Evolutionary conservation across 92 coral and sea anemone genomes (phyloP), one percentile per base, ranked within the genome.

Genomic region (Porites lobata): DNA sequence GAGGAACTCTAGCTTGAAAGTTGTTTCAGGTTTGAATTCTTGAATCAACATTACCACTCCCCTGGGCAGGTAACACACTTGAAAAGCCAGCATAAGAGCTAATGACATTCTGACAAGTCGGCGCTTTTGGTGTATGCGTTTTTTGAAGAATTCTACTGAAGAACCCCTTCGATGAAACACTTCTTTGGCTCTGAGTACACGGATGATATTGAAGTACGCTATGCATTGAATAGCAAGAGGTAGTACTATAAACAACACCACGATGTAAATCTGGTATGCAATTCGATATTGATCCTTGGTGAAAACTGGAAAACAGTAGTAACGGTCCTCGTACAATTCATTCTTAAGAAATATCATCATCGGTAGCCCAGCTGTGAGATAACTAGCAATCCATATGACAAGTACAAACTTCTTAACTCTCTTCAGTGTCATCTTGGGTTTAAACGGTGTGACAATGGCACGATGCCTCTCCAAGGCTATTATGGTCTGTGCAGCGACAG

Each of bases 1-100:
- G 21, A 50, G 62, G 10, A 74, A 74, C 4, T 74, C 57, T 12
- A 61, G 78, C 78, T 47, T 18, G 29, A 32, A 10, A 12, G 51
- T 43, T 19, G 69, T 57, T 18, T 59, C 52, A 0, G 88, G 79
- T 4, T 86, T 75, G 19, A 79, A 94, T 74, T 88, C 93, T 21
- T 67, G 64, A 29, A 91, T 64, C 20, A 94, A 21, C 94, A 94
- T 86, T 5, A 86, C 72, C 17, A 89, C 79, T 12, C 94, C 96
- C 15, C 96, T 91, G 9, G 94, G 96, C 21, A 94, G 85, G 82
- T 94, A 91, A 88, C 94, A 94, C 15, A 91, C 59, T 69, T 94
- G 93, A 58, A 94, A 94, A 47, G 83, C 76, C 29, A 85, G 69
- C 77, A 94, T 75, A 12, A 88, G 81, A 0, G 91, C 85, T 9